A percentile compares a stretch with the other conserved stretches of the same genome.
phyloP scores from a whole-genome alignment of 2,888 invertebrate species.

The Nasonovia ribisnigri region DNA sequence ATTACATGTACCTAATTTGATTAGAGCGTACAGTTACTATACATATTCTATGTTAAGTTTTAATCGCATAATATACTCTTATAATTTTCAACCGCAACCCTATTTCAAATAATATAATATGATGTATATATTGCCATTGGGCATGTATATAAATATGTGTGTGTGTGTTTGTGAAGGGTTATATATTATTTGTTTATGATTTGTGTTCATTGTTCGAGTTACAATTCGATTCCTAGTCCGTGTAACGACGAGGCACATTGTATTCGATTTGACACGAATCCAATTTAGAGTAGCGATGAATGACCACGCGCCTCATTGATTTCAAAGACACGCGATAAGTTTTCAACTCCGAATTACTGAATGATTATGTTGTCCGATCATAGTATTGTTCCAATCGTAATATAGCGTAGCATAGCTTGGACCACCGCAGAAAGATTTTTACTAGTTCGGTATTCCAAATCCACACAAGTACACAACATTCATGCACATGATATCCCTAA shows the following conservation, averaged over 20 bases:
- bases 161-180: not conserved
- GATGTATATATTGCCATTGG: not conserved
- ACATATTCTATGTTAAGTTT: not conserved
- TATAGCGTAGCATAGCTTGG: not conserved
- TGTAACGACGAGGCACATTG: not conserved
- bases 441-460: not conserved
- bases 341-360: not conserved
- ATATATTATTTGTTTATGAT: not conserved
- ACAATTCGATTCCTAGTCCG: not conserved
- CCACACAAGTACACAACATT: not conserved
- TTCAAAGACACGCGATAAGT: not conserved
- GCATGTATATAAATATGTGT: not conserved
- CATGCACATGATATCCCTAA: too few species aligned
- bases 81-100: not conserved
- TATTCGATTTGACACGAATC: not conserved
- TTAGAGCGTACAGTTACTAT: not conserved
- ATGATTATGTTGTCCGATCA: not conserved
- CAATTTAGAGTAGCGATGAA: not conserved
- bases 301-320: not conserved
- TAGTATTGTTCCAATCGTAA: not conserved
- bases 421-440: not conserved
- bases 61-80: not conserved
- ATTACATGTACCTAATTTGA: too few species aligned
- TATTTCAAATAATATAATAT: not conserved
- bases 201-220: constrained; percentile 14